Percentiles rank a stretch among this genome's conserved stretches.
Evolutionary conservation across 2,113 vertebrate species (phyloP).

Genomic region (Sinocyclocheilus rhinocerous): DNA sequence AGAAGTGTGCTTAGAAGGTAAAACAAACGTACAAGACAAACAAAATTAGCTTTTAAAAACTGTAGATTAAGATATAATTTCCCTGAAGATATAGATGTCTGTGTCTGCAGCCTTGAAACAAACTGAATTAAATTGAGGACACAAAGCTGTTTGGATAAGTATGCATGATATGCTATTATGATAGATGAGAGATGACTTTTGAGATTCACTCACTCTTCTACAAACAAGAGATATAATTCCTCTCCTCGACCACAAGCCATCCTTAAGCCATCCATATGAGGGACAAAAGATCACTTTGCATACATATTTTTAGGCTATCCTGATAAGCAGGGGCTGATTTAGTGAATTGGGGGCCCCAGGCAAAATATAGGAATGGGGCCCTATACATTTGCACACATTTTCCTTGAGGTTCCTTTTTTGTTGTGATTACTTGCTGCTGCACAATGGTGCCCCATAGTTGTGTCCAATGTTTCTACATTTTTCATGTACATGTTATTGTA

Average conservation of each 20-base stretch:
- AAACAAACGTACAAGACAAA: background rate
- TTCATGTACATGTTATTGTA: too few species aligned
- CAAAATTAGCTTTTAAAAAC: background rate
- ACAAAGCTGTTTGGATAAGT: conserved; percentile 27
- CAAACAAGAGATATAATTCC: conserved; percentile 2
- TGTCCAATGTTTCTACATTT: too few species aligned
- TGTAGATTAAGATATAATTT: conserved; percentile 37
- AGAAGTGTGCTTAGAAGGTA: background rate
- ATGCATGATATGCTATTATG: conserved; percentile 25
- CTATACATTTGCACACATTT: too few species aligned
- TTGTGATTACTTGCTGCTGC: too few species aligned
- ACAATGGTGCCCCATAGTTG: too few species aligned
- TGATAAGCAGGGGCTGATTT: too few species aligned
- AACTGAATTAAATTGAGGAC: conserved; percentile 40
- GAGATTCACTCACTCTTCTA: conserved; percentile 21
- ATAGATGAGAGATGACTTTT: conserved; percentile 26
- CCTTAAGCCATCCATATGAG: background rate
- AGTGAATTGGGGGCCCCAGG: too few species aligned
- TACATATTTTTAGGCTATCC: too few species aligned
- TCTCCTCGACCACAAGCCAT: background rate
- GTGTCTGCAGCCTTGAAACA: conserved; percentile 27
- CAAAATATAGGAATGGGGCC: too few species aligned
- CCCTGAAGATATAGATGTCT: conserved; percentile 32
- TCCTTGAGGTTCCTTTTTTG: too few species aligned
- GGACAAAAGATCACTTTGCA: background rate